These are phyloP conservation scores for Adineta ricciae DNA, from an alignment of 2,888 invertebrate genomes.

Conservation along the genomic window DNA sequence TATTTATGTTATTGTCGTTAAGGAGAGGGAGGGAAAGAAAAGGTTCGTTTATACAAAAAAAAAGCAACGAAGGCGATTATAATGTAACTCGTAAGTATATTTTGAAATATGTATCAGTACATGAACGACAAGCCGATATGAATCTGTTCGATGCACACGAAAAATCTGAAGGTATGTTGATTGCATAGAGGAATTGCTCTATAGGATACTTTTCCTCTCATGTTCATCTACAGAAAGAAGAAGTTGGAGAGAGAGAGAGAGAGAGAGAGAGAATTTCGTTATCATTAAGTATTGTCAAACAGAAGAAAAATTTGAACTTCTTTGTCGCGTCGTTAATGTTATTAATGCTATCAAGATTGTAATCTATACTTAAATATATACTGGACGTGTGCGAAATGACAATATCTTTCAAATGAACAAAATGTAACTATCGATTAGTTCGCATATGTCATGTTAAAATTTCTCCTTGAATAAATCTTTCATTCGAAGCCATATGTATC, in stretches of 20 bases:
- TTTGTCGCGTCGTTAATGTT: neutral
- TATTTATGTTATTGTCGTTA: neutral
- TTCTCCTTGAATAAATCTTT: neutral
- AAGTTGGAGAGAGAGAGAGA: neutral
- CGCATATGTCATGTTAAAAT: neutral
- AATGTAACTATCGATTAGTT: neutral
- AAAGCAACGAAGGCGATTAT: too few species aligned
- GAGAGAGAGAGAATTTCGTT: neutral
- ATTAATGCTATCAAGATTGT: neutral
- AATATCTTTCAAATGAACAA: neutral
- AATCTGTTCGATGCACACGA: neutral
- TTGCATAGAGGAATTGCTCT: neutral
- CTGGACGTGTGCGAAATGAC: neutral
- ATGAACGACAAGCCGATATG: neutral
- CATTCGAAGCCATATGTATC: neutral
- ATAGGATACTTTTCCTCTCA: neutral
- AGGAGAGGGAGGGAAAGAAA: neutral
- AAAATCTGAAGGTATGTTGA: neutral
- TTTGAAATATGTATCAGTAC: neutral
- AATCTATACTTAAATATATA: neutral
- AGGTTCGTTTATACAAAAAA: neutral
- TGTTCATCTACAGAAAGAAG: neutral
- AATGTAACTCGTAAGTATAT: neutral
- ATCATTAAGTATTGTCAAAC: neutral
- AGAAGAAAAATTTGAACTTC: neutral